Evolutionary conservation across 2,888 invertebrate genomes (phyloP).

Genomic region (Philopedon plagiatum): DNA sequence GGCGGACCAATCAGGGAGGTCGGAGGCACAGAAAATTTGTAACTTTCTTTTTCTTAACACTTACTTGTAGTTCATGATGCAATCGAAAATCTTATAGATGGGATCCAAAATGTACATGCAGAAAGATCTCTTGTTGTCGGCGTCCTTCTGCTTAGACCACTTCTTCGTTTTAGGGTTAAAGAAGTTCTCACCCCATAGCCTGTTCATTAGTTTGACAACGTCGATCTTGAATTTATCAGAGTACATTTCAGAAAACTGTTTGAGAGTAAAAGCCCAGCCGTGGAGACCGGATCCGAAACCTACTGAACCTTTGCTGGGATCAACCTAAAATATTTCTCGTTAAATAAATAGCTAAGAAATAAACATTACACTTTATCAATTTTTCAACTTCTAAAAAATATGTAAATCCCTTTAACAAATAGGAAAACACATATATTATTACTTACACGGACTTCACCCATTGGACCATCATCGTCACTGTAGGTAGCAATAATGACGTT

Average conservation of each 20-base stretch:
- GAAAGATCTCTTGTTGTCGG: conserved; percentile 96
- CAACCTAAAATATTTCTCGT: conserved; percentile 73
- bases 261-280: conserved; percentile 99
- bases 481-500: conserved; percentile 99
- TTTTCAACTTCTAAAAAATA: too few relatives aligned
- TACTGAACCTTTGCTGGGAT: conserved; percentile 98
- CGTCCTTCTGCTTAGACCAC: conserved; percentile 94
- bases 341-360: too few relatives aligned
- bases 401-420: not conserved
- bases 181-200: conserved; percentile 98
- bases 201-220: conserved; percentile 96
- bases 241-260: conserved; percentile 99
- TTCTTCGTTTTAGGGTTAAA: conserved; percentile 98
- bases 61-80: conserved; percentile 72
- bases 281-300: conserved; percentile 99
- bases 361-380: too few relatives aligned
- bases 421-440: not conserved
- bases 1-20: too few relatives aligned
- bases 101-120: conserved; percentile 99
- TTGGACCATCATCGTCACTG: conserved; percentile 96
- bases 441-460: conserved; percentile 97
- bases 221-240: conserved; percentile 99
- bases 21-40: too few relatives aligned
- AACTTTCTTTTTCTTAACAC: too few relatives aligned
- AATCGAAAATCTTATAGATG: conserved; percentile 93